Conservation (phyloP, 1,140 invertebrate species). For the Drosophila aff. region DNA sequence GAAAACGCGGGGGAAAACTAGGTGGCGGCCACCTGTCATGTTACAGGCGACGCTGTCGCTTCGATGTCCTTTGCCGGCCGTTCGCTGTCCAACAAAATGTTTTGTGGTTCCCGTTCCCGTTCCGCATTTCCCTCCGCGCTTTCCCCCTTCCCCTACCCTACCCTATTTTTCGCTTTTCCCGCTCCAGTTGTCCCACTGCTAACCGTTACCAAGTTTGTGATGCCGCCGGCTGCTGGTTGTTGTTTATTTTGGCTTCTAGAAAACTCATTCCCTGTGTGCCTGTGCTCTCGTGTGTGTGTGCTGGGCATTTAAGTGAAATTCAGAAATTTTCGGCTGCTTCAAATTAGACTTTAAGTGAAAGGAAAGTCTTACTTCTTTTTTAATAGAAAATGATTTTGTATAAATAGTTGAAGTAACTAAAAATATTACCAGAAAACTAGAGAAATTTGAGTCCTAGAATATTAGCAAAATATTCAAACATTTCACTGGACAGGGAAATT, state of each 20-base stretch:
- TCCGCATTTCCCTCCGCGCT: conserved; percentile 7
- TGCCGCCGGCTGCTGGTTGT: conserved; percentile 61
- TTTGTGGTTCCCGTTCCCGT: conserved; percentile 79
- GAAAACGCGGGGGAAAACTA: conserved; percentile 3
- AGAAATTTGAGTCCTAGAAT: neutral
- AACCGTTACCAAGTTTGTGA: conserved; percentile 64
- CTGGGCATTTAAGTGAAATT: conserved; percentile 49
- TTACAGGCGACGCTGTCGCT: conserved; percentile 62
- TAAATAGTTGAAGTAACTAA: too few relatives aligned
- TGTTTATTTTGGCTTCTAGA: conserved; percentile 76
- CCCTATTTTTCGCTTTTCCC: neutral
- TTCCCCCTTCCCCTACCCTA: neutral
- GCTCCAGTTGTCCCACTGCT: conserved; percentile 8
- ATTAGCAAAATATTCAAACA: neutral
- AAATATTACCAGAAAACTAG: neutral
- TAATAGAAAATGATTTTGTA: too few relatives aligned
- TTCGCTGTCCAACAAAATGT: conserved; percentile 83
- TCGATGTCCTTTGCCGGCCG: conserved; percentile 74
- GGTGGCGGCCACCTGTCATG: conserved; percentile 70
- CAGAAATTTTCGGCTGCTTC: conserved; percentile 21
- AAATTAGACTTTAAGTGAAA: conserved; percentile 19
- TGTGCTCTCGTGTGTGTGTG: neutral
- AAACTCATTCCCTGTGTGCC: conserved; percentile 40
- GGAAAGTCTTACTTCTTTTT: neutral
- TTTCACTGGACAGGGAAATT: neutral